Evolutionary conservation across 2,888 invertebrate genomes (phyloP), one percentile per base, ranked within the genome.

Genomic region (Sinelater perroti): DNA sequence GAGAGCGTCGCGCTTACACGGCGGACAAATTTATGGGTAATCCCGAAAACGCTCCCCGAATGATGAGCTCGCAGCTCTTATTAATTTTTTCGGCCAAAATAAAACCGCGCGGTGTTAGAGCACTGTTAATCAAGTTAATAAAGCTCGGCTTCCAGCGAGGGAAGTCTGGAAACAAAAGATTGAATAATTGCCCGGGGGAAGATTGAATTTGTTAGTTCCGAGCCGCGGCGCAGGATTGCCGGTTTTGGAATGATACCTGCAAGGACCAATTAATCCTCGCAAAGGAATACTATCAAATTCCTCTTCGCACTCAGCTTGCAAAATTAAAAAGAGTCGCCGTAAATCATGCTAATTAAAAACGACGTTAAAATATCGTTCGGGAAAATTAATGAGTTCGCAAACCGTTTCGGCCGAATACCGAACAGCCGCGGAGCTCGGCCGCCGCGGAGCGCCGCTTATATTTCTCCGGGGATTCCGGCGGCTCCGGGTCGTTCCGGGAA

Each of bases 271-370:
- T 51, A 51, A 56, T 56, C 45, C 35, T 36, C 21, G 14, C 17
- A 44, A 38, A 50, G 46, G 18, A 56, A 46, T 44, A 51, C 45
- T 35, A 36, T 44, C 36, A 56, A 57, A 50, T 30, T 24, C 26
- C 47, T 20, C 33, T 46, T 53, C 52, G 20, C 42, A 33, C 57
- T 57, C 52, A 33, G 47, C 57, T 57, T 52, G 24, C 45, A 55
- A 59, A 59, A 54, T 59, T 59, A 59, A 59, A 54, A 53, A 51
- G 44, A 33, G 20, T 51, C 38, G 24, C 54, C 58, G 58, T 66
- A 63, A 64, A 66, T 66, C 64, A 64, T 52, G 57, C 61, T 64
- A 66, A 66, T 66, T 66, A 66, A 66, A 66, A 62, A 46, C 49
- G 61, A 61, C 62, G 61, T 56, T 63, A 63, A 60, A 60, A 60